phyloP scores from a whole-genome alignment of 2,888 invertebrate species.

The Mycalesis mineus region DNA sequence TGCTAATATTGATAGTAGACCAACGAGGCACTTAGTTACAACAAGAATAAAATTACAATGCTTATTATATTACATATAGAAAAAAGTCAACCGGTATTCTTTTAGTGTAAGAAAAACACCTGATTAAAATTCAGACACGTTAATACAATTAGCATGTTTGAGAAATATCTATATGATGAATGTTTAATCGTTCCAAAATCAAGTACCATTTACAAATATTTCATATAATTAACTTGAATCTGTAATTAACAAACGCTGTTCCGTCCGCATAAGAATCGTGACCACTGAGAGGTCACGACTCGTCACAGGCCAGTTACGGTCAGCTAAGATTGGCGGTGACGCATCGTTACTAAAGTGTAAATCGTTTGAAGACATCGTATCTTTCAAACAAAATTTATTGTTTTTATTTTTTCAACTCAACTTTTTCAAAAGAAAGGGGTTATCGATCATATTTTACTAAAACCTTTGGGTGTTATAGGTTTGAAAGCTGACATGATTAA shows the following conservation, averaged over 20 bases:
- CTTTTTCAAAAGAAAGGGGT: too few relatives aligned
- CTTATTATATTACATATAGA: too few relatives aligned
- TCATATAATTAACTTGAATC: neutral
- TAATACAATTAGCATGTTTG: neutral
- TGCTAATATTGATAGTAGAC: too few relatives aligned
- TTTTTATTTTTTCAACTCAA: too few relatives aligned
- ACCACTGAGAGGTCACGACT: conserved; percentile 9
- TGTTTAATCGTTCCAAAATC: neutral
- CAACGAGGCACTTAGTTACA: too few relatives aligned
- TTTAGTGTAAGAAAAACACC: neutral
- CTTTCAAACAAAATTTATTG: neutral
- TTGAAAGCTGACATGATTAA: too few relatives aligned
- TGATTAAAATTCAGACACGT: neutral
- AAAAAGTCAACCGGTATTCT: too few relatives aligned
- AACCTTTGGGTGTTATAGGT: too few relatives aligned
- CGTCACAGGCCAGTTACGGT: conserved; percentile 32
- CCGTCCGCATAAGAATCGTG: neutral
- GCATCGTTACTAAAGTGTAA: conserved; percentile 28
- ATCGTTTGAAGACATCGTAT: conserved; percentile 6
- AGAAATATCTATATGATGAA: neutral
- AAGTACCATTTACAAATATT: conserved; percentile 1
- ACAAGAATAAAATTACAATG: too few relatives aligned
- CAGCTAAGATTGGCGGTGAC: conserved; percentile 65
- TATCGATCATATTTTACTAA: too few relatives aligned
- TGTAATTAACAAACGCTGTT: conserved; percentile 8